Evolutionary conservation across 2,113 vertebrate species (phyloP), one percentile per base, ranked within the genome.

Genomic region (Mellivora capensis): DNA sequence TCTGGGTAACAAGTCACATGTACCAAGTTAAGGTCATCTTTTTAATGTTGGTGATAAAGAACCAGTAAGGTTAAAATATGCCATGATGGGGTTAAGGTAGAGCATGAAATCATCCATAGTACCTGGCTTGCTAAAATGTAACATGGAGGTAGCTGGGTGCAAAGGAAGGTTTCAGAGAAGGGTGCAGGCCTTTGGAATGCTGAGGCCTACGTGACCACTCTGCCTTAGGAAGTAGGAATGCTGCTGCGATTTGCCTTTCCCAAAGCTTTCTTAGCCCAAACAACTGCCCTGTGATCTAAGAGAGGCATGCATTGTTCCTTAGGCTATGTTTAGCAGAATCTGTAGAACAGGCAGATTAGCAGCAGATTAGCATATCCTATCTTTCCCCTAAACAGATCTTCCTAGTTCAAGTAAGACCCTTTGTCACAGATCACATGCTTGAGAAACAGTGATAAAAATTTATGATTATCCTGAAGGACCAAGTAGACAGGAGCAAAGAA

Each of bases 41-140:
- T 79, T 95, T 59, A 96, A 88, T 93, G 93, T 93, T 86, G 52
- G 52, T 94, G 29, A 90, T 92, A 95, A 98, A 97, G 25, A 93
- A 64, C n/a, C 39, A 79, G 17, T 67, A 59, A 93, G 81, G 94
- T 96, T 87, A 92, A 97, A 97, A 82, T 39, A 92, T 76, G 54
- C 74, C 62, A 34, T 64, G 62, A 6, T 64, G 62, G 29, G 62
- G 62, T 34, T 34, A 64, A 64, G 17, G 14, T 64, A 64, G 62
- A 64, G 62, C 31, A 64, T 64, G 29, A 64, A 64, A 64, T 34
- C 31, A 64, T 34, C 31, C 62, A 64, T 17, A 7, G 31, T 64
- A 34, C 14, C 14, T 64, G 31, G 14, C 62, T 64, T 64, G 62
- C 62, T 64, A 64, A 64, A 64, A 64, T 64, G 31, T 64, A 64